These are phyloP conservation scores for Rhynchomys soricoides DNA, from an alignment of 2,113 vertebrate genomes.

Conservation along the genomic window DNA sequence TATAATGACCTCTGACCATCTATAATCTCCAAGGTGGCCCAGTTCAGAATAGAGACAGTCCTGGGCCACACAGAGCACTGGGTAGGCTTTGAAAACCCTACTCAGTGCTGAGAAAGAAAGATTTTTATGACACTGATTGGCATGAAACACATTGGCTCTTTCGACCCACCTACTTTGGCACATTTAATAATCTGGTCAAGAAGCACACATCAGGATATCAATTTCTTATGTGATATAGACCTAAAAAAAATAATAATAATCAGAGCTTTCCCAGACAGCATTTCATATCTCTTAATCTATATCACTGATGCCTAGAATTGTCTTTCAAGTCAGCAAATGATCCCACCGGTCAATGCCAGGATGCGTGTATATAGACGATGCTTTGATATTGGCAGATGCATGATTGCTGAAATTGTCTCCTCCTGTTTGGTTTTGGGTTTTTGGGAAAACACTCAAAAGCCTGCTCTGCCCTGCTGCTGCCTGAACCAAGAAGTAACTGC, in stretches of 20 bases:
- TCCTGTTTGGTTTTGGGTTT: conserved; percentile 78
- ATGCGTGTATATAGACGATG: neutral
- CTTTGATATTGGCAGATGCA: conserved; percentile 12
- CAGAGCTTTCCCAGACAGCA: conserved; percentile 64
- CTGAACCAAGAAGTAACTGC: conserved; percentile 86
- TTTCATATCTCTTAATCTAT: conserved; percentile 68
- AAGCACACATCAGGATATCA: neutral
- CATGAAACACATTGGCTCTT: conserved; percentile 73
- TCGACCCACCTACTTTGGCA: neutral
- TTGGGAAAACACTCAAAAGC: conserved; percentile 82
- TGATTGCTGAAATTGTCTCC: conserved; percentile 35
- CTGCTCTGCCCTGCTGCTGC: conserved; percentile 86
- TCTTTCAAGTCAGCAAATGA: conserved; percentile 47
- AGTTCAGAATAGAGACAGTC: conserved; percentile 73
- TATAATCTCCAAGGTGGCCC: conserved; percentile 66
- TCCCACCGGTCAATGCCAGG: neutral
- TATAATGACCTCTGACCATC: neutral
- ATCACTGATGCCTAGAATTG: conserved; percentile 27
- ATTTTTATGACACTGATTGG: conserved; percentile 35
- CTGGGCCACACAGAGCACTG: conserved; percentile 41
- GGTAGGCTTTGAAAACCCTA: conserved; percentile 56
- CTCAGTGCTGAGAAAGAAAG: conserved; percentile 23
- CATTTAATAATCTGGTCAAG: neutral
- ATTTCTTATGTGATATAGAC: conserved; percentile 63
- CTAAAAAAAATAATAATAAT: conserved; percentile 37